Evolutionary conservation across 1,140 invertebrate species (phyloP), one percentile per base, ranked within the genome.

Genomic region (Aphis gossypii): DNA sequence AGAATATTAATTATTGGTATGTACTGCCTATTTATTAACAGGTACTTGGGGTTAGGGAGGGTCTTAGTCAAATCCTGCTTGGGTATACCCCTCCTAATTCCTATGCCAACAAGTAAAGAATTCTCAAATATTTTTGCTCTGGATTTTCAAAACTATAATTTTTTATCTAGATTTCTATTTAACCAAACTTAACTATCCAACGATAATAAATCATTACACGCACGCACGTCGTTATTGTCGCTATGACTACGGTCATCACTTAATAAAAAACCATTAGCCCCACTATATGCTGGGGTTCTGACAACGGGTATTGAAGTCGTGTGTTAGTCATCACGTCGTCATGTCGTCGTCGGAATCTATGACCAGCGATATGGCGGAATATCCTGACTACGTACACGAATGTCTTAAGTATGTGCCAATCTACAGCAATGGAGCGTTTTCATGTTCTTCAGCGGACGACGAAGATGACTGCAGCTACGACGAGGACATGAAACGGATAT

Each of bases 401-500:
- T 90, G 89, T 1, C 89, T 90, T 30, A 68, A 90, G 20, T 90
- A 60, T 5, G 56, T 90, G 7, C 1, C 89, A 1, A 68, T 90
- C 1, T 90, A 68, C 25, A 68, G 14, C 5, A 90, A 90, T 46
- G 89, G 38, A 2, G 38, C 89, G 2, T 90, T 90, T 90, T 90
- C 89, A 1, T 68, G 89, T 90, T 68, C 89, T 30, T 68, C 88
- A 7, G 1, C 23, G 0, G 54, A 44, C 38, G 54, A 60, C 23
- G 54, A 60, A 4, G 23, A 90, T 30, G 38, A 44, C 20, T 41
- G 44, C 38, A 11, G 30, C 0, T 56, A 68, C 9, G 88, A 90
- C 1, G 88, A 90, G 11, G 89, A 90, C 25, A 56, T 90, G 14
- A 68, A 90, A 90, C 89, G 89, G 1, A 90, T 90, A 21, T 44